These are phyloP conservation scores for Cephus rjabovi DNA, from an alignment of 2,888 invertebrate genomes.

Conservation along the genomic window DNA sequence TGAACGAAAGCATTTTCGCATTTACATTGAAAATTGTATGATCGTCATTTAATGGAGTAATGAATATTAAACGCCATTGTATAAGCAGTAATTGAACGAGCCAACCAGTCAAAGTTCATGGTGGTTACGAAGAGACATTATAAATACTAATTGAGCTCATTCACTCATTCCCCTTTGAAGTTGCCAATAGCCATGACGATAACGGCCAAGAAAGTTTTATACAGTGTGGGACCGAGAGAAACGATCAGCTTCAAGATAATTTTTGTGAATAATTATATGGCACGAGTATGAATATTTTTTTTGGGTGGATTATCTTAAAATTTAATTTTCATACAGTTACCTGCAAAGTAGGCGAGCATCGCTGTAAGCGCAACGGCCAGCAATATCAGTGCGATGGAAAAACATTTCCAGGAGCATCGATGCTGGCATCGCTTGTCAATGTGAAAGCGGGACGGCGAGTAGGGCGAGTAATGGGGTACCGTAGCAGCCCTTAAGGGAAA, in stretches of 20 bases:
- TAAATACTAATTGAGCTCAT: not conserved
- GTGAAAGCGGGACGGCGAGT: constrained; percentile 93
- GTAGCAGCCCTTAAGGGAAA: constrained; percentile 81
- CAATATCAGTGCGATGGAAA: constrained; percentile 92
- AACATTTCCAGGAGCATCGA: constrained; percentile 96
- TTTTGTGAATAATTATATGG: not conserved
- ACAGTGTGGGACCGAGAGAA: not conserved
- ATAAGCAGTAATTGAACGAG: not conserved
- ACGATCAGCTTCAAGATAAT: not conserved
- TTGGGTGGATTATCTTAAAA: not conserved
- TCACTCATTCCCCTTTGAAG: not conserved
- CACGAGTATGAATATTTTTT: not conserved
- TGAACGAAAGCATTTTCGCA: not conserved
- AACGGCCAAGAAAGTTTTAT: not conserved
- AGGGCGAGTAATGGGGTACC: constrained; percentile 87
- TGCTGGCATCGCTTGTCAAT: constrained; percentile 94
- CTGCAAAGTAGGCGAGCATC: constrained; percentile 95
- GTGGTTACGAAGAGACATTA: not conserved
- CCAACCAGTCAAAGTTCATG: not conserved
- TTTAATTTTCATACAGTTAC: constrained; percentile 71
- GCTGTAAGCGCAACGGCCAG: constrained; percentile 90
- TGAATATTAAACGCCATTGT: not conserved
- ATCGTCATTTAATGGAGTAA: not conserved
- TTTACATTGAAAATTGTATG: not conserved
- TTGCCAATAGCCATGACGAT: not conserved